Base-by-base conservation (phyloP, 2,888 invertebrate genomes). In the Protonemura montana region DNA sequence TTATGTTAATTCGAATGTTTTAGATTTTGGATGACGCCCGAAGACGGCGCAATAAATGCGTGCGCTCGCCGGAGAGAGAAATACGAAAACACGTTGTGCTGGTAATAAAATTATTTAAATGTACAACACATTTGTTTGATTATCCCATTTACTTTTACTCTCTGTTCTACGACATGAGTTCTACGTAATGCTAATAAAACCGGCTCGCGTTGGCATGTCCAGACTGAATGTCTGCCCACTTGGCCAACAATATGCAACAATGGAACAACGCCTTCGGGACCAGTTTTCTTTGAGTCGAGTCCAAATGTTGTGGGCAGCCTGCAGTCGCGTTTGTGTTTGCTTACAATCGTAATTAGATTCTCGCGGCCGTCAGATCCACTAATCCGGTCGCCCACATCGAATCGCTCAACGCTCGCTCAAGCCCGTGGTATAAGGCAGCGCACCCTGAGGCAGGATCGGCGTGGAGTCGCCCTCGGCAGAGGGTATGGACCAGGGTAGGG, bases 261-360 rank as follows among this genome's bases (percentile, higher is more conserved):
- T 78, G 28, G 28, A 76, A 76, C n/a, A 13, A 78, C 78, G 78
- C 78, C 78, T 78, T 78, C 26, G 26, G 78, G 78, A 78, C 78
- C 78, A 78, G 78, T 78, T 78, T 78, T 78, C 26, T 16, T 78
- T 78, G 78, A 78, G 6, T 28, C 21, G 27, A 5, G 26, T 13
- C 78, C 78, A 78, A 78, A 78, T 78, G 28, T 27, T 27, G 78
- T 78, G 78, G 78, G 78, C 59, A 10, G 59, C 59, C 21, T 13
- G 59, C 59, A 59, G 59, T 21, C 59, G 59, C 3, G 7, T 10
- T 21, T 21, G 59, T 13, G 59, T 59, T 59, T 59, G 59, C 59
- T 59, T 59, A 59, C 59, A 59, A 59, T 59, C 59, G 59, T 13
- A 10, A 59, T 59, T 59, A 59, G 59, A 59, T 59, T 59, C 59